Evolutionary conservation across 2,888 invertebrate genomes (phyloP), one percentile per base, ranked within the genome.

Genomic region (Patella pellucida): DNA sequence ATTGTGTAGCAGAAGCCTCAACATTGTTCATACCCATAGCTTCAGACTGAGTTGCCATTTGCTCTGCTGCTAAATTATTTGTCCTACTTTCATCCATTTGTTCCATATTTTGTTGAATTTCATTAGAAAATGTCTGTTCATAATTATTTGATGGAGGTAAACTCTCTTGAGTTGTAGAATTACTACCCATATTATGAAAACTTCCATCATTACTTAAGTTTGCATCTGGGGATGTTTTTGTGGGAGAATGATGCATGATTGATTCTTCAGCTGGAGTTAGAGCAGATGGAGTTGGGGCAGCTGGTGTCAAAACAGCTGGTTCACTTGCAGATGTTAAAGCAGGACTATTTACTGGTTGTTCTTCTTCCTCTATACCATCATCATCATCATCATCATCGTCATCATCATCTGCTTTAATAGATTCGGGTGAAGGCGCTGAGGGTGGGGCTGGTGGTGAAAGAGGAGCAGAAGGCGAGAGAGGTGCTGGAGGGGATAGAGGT

Each of bases 241-340:
- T 52, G 27, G 73, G 62, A 14, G 76, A 76, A 16, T 69, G 69
- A 31, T n/a, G 27, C 3, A 71, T 56, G 41, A 68, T 52, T 14
- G 31, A 41, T 71, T 81, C 82, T 56, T 82, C 83, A 75, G 80
- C 79, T 69, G 75, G 71, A 51, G 79, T 78, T 68, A 62, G 19
- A 62, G 19, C 14, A 1, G 19, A 23, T 23, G 19, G 19, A 23
- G 19, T 62, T 19, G 19, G 19, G 73, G 77, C 73, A 71, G 50
- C 69, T 74, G n/a, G 88, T 84, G 50, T 87, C 87, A 73, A 85
- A 85, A 74, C 86, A 88, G 72, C 87, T 85, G 71, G 52, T 16
- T 74, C 71, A 69, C 52, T 56, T 70, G 69, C 54, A 51, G 41
- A 50, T 54, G 19, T 62, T 23, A 23, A 23, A 23, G 23, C 62